A percentile compares a stretch with the other conserved stretches of the same genome.
These are phyloP conservation scores for Sternarchorhynchus goeldii DNA, from an alignment of 2,797 vertebrate species.

Conservation along the genomic window DNA sequence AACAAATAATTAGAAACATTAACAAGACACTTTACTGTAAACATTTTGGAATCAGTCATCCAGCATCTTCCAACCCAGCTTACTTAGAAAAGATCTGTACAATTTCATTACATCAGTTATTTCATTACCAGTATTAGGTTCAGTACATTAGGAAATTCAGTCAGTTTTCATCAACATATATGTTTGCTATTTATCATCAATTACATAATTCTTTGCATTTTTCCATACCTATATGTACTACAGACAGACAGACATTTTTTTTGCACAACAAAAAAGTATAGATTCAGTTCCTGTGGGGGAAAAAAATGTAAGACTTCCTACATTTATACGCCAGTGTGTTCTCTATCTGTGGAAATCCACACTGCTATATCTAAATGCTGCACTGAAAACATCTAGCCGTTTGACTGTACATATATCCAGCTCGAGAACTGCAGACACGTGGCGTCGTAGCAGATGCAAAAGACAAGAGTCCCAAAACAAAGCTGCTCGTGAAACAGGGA, in stretches of 20 bases:
- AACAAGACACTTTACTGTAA: conserved; percentile 52
- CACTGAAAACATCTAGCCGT: conserved; percentile 25
- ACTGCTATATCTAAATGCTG: conserved; percentile 51
- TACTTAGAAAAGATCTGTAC: conserved; percentile 50
- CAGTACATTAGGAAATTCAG: conserved; percentile 66
- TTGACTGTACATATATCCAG: conserved; percentile 45
- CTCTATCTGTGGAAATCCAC: conserved; percentile 39
- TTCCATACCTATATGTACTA: conserved; percentile 54
- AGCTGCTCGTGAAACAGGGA: background rate
- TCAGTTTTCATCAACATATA: conserved; percentile 46
- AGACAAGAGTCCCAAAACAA: background rate
- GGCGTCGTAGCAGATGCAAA: background rate
- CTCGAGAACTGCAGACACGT: conserved; percentile 3
- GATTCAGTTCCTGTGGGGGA: conserved; percentile 43
- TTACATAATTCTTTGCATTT: conserved; percentile 27
- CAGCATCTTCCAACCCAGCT: conserved; percentile 39
- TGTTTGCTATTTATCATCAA: conserved; percentile 43
- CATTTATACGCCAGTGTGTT: conserved; percentile 43
- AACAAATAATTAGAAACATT: conserved; percentile 54
- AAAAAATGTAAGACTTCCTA: conserved; percentile 43
- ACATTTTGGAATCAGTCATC: conserved; percentile 40
- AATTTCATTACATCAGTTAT: conserved; percentile 59
- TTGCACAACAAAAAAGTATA: conserved; percentile 50
- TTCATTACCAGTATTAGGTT: conserved; percentile 72
- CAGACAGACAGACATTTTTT: conserved; percentile 53